Evolutionary conservation across 2,797 vertebrate species (phyloP).

Genomic region (Kryptolebias ocellatus): DNA sequence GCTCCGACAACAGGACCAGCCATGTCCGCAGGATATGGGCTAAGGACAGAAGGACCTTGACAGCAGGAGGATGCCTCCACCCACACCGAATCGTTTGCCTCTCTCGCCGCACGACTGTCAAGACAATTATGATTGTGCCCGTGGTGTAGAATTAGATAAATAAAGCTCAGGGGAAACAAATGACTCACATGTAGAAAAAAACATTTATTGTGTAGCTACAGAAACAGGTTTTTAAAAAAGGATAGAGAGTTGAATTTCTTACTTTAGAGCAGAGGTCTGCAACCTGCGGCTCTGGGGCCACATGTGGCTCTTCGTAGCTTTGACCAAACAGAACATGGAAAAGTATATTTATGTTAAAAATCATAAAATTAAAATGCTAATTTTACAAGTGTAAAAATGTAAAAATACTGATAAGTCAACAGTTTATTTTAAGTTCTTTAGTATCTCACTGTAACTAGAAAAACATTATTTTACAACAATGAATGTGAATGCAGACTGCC

Average conservation of each 20-base stretch:
- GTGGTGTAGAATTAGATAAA: conserved; percentile 52
- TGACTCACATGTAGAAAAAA: conserved; percentile 32
- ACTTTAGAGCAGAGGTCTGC: conserved; percentile 6
- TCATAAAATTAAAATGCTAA: too few relatives aligned
- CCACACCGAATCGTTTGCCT: conserved; percentile 43
- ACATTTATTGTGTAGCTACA: conserved; percentile 24
- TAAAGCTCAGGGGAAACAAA: conserved; percentile 29
- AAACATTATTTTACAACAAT: too few relatives aligned
- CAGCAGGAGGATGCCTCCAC: conserved; percentile 59
- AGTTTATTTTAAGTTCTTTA: too few relatives aligned
- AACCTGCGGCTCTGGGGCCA: too few relatives aligned
- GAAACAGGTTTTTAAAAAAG: conserved; percentile 15
- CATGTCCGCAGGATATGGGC: conserved; percentile 72
- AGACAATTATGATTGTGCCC: conserved; percentile 63
- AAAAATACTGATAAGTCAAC: too few relatives aligned
- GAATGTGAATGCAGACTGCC: too few relatives aligned
- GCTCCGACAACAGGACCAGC: conserved; percentile 79
- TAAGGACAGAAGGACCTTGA: conserved; percentile 83
- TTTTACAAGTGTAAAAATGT: too few relatives aligned
- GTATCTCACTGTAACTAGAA: too few relatives aligned
- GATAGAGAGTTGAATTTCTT: conserved; percentile 23
- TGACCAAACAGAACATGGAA: too few relatives aligned
- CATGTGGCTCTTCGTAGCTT: too few relatives aligned
- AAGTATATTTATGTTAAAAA: too few relatives aligned
- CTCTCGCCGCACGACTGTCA: conserved; percentile 63